Conservation (phyloP, 2,113 vertebrate genomes). For the Marmota monax region DNA sequence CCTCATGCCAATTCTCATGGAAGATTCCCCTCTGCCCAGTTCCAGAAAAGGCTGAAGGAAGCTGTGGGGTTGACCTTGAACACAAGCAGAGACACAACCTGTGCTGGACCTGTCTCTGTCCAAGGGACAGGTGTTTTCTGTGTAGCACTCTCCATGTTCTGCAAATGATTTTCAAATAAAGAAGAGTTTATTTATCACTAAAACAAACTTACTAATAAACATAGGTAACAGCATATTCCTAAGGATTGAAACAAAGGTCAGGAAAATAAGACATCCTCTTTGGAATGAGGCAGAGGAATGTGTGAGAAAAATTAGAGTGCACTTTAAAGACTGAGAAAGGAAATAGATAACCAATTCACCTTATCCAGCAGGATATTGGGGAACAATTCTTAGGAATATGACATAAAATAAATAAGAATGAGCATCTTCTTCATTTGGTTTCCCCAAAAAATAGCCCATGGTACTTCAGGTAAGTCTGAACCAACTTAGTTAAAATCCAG, state of each 20-base stretch:
- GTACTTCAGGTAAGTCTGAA: background rate
- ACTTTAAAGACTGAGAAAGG: background rate
- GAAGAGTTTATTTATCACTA: background rate
- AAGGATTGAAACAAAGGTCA: background rate
- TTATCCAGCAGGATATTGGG: background rate
- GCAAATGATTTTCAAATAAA: conserved; percentile 62
- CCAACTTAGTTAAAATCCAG: background rate
- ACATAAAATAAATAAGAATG: background rate
- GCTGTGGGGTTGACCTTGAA: background rate
- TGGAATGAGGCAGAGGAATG: background rate
- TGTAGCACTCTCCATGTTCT: background rate
- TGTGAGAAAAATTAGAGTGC: background rate
- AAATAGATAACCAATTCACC: background rate
- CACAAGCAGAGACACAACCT: background rate
- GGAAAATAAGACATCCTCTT: background rate
- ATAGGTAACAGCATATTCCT: background rate
- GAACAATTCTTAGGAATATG: background rate
- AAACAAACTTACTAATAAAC: background rate
- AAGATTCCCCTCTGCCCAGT: background rate
- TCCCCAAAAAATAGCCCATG: background rate
- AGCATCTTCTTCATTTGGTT: background rate
- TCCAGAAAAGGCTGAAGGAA: background rate
- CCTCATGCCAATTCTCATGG: background rate
- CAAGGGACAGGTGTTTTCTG: background rate
- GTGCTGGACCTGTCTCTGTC: background rate